Percentiles rank a stretch among this genome's conserved stretches.
phyloP scores from a whole-genome alignment of 2,888 invertebrate genomes.

The Anoplius nigerrimus region DNA sequence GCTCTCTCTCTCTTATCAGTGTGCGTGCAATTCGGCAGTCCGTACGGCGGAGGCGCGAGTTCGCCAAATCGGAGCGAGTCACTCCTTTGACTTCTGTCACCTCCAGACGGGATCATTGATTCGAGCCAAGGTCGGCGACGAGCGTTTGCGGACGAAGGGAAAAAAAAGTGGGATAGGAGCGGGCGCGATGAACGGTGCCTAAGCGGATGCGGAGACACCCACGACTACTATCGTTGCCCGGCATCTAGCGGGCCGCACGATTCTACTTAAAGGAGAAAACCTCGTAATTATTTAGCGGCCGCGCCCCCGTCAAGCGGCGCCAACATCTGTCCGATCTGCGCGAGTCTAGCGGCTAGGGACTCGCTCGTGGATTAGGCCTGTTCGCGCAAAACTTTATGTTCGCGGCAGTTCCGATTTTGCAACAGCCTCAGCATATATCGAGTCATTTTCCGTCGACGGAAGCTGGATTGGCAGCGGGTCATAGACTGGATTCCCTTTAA shows the following conservation, averaged over 20 bases:
- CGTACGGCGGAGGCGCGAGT: constrained; percentile 28
- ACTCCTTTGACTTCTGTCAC: constrained; percentile 52
- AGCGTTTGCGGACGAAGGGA: constrained; percentile 17
- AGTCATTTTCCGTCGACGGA: too few relatives aligned
- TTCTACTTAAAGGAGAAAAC: background rate
- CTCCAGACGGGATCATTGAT: constrained; percentile 59
- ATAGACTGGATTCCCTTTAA: too few relatives aligned
- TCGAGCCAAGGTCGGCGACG: constrained; percentile 38
- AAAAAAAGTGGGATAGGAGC: constrained; percentile 14
- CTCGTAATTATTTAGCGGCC: background rate
- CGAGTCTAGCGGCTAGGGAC: too few relatives aligned
- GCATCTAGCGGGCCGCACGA: constrained; percentile 12
- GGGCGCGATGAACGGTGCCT: constrained; percentile 5
- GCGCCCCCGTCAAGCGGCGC: background rate
- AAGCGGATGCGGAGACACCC: constrained; percentile 18
- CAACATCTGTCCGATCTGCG: too few relatives aligned
- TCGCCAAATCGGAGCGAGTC: constrained; percentile 44
- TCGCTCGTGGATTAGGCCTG: too few relatives aligned
- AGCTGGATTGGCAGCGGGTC: too few relatives aligned
- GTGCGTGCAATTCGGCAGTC: background rate
- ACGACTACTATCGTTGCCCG: constrained; percentile 10
- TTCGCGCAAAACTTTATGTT: too few relatives aligned
- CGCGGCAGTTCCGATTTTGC: too few relatives aligned
- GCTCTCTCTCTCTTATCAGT: constrained; percentile 7
- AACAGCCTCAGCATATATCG: too few relatives aligned